Evolutionary conservation across 1,140 invertebrate species (phyloP), one percentile per base, ranked within the genome.

Genomic region (Campoletis sonorensis): DNA sequence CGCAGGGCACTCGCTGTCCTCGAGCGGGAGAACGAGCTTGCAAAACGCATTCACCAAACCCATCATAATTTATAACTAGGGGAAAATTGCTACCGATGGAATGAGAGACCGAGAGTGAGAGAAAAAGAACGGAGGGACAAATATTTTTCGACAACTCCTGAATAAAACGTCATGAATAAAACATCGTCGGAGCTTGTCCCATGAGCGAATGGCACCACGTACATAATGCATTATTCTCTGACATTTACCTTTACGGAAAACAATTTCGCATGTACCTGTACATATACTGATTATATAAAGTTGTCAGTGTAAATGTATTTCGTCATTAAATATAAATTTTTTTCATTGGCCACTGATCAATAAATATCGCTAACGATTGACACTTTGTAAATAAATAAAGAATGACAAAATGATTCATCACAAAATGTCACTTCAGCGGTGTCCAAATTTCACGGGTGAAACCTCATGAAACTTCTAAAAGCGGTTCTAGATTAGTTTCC

Each of bases 31-130:
- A 64, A 23, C n/a, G 61, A 26, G 23, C 21, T 54, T 54, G 51
- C 72, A 64, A 64, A 23, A 77, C 49, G 49, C 26, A 30, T 37
- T 27, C 54, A 27, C 26, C 18, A 54, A 77, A 64, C 61, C 54
- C 61, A 77, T 64, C 61, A 64, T 64, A 77, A 77, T 77, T 77
- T 61, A 77, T 77, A 77, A 73, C 71, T 51, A 54, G 54, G 61
- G n/a, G 23, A 64, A 30, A 64, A 72, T 64, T 77, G 30, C 54
- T 77, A 10, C 1, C 54, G 73, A 37, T 2, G 33, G 40, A n/a
- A 23, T 23, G 72, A 13, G 49, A 64, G 13, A 45, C 40, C 5
- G 40, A 45, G 11, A 10, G 40, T 10, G 2, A 13, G 40, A 45
- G 40, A 45, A 45, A 10, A 11, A 45, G 40, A 45, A 45, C 4